Evolutionary conservation across 2,797 vertebrate genomes (phyloP).

Genomic region (Sandelia bainsii): DNA sequence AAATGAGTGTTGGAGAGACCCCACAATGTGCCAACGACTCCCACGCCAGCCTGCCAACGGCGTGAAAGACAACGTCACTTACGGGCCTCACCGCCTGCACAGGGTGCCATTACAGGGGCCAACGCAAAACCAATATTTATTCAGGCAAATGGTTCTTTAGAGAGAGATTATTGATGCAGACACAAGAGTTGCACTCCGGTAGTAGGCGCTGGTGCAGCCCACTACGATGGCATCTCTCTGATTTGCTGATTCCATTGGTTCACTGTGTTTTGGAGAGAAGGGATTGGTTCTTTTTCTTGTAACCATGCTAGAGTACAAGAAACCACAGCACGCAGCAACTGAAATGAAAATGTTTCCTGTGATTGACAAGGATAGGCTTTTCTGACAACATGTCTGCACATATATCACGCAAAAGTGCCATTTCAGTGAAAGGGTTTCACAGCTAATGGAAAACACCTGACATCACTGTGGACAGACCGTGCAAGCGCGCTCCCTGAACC

Average conservation of each 20-base stretch:
- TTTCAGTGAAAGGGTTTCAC: background rate
- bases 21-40: conserved; percentile 83
- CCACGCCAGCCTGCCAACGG: conserved; percentile 80
- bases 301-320: conserved; percentile 8
- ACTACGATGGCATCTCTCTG: conserved; percentile 16
- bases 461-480: background rate
- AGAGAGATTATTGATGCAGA: conserved; percentile 77
- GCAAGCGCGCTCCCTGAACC: background rate
- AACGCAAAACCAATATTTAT: conserved; percentile 84
- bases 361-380: conserved; percentile 8
- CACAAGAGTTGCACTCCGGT: conserved; percentile 64
- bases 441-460: background rate
- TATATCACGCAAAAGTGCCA: background rate
- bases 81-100: conserved; percentile 70
- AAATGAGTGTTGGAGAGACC: conserved; percentile 83
- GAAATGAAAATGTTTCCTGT: conserved; percentile 7
- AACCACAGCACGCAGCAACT: conserved; percentile 7
- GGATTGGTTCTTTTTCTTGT: conserved; percentile 27
- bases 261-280: conserved; percentile 22
- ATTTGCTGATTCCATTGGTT: conserved; percentile 44
- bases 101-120: conserved; percentile 78
- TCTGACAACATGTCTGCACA: background rate
- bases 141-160: conserved; percentile 81
- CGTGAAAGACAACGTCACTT: conserved; percentile 83
- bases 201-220: conserved; percentile 60